Percentiles rank a stretch among this genome's conserved stretches.
These are phyloP conservation scores for Callitettix versicolor DNA, from an alignment of 1,140 invertebrate genomes.

Conservation along the genomic window DNA sequence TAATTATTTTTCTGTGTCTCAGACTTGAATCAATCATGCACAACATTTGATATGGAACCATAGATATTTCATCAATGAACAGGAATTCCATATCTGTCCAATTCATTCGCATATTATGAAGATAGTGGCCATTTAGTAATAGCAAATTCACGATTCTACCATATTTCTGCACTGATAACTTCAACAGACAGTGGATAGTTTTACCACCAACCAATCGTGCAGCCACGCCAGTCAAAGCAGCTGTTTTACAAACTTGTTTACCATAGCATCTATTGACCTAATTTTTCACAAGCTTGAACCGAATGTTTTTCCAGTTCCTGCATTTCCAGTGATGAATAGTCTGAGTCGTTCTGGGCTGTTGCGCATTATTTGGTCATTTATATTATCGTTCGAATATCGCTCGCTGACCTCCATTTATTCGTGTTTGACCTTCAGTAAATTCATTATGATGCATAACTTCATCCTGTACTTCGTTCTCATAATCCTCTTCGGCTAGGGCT, in stretches of 20 bases:
- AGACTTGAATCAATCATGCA: constrained; percentile 32
- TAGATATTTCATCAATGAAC: constrained; percentile 35
- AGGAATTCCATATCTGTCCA: constrained; percentile 33
- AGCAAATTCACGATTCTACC: constrained; percentile 19
- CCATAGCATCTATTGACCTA: constrained; percentile 28
- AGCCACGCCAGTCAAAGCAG: constrained; percentile 30
- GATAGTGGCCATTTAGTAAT: constrained; percentile 29
- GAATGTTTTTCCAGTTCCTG: constrained; percentile 28
- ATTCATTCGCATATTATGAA: constrained; percentile 28
- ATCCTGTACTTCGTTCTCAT: too few relatives aligned
- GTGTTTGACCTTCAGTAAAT: constrained; percentile 13
- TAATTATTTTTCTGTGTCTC: constrained; percentile 26
- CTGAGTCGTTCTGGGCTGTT: constrained; percentile 15
- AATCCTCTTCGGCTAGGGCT: constrained; percentile 7
- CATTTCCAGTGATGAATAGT: constrained; percentile 26
- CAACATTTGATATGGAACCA: constrained; percentile 32
- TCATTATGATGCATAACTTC: constrained; percentile 16
- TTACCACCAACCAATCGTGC: too few relatives aligned
- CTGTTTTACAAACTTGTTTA: constrained; percentile 30
- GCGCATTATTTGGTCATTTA: too few relatives aligned
- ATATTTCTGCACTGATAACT: constrained; percentile 31
- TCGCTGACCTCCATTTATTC: constrained; percentile 20
- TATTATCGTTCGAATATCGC: constrained; percentile 23
- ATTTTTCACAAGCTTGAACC: constrained; percentile 28
- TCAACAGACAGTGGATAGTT: constrained; percentile 14